Percentiles rank a stretch among this genome's conserved stretches.
Conservation (phyloP, 2,797 vertebrate species). For the Artibeus lituratus region DNA sequence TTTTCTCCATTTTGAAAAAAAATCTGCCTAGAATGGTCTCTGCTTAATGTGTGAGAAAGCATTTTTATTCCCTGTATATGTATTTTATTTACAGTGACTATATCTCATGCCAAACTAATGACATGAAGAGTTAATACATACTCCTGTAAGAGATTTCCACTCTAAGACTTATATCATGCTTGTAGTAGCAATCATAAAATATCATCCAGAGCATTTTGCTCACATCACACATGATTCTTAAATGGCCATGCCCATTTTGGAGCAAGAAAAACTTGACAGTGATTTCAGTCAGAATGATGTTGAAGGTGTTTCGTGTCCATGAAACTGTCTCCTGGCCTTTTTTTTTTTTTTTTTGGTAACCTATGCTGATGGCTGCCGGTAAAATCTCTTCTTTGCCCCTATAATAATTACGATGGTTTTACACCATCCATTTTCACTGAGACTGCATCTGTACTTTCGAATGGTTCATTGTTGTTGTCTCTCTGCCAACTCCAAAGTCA, state of each 20-base stretch:
- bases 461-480: not conserved
- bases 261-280: not conserved
- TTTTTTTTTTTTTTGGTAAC: not conserved
- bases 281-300: not conserved
- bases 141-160: not conserved
- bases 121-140: not conserved
- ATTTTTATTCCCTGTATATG: not conserved
- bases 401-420: not conserved
- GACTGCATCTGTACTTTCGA: not conserved
- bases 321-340: not conserved
- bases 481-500: not conserved
- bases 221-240: not conserved
- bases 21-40: not conserved
- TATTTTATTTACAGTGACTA: constrained; percentile 1
- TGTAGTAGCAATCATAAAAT: not conserved
- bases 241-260: not conserved
- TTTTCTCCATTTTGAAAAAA: not conserved
- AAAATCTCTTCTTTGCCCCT: not conserved
- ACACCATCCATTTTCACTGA: not conserved
- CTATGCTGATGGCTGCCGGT: not conserved
- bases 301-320: not conserved
- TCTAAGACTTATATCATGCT: not conserved
- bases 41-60: not conserved
- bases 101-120: not conserved
- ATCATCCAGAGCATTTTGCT: not conserved